A percentile compares a stretch with the other conserved stretches of the same genome.
Conservation (phyloP, 2,797 vertebrate genomes). For the Ctenopoma kingsleyae region DNA sequence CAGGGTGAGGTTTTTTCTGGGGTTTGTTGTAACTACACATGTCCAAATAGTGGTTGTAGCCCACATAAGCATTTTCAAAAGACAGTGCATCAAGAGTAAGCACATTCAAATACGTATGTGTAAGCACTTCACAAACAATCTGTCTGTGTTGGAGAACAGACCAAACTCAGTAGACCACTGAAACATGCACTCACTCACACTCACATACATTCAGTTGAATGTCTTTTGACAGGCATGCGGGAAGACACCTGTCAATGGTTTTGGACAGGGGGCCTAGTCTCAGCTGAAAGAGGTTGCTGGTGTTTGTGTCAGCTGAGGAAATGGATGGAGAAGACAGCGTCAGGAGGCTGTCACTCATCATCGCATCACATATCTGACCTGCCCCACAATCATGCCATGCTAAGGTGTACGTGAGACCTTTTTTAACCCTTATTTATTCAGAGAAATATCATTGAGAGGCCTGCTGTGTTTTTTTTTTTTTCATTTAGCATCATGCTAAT, state of each 20-base stretch:
- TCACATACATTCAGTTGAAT: constrained; percentile 37
- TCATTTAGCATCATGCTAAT: too few relatives aligned
- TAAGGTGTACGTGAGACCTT: background rate
- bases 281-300: constrained; percentile 71
- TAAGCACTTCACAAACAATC: constrained; percentile 55
- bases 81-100: constrained; percentile 33
- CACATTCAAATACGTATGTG: constrained; percentile 30
- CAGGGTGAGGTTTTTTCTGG: background rate
- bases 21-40: constrained; percentile 1
- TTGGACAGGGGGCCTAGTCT: constrained; percentile 68
- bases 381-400: constrained; percentile 7
- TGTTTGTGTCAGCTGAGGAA: constrained; percentile 57
- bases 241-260: constrained; percentile 43
- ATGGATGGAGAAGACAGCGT: constrained; percentile 59
- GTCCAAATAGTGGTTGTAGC: constrained; percentile 17
- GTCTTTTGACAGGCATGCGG: constrained; percentile 52
- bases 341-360: constrained; percentile 57
- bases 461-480: too few relatives aligned
- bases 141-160: constrained; percentile 20
- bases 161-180: constrained; percentile 2
- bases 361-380: constrained; percentile 57
- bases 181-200: constrained; percentile 16
- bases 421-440: too few relatives aligned
- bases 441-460: too few relatives aligned
- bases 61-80: constrained; percentile 17